Conservation (phyloP, 2,888 invertebrate genomes). For the Lithophane ornitopus region DNA sequence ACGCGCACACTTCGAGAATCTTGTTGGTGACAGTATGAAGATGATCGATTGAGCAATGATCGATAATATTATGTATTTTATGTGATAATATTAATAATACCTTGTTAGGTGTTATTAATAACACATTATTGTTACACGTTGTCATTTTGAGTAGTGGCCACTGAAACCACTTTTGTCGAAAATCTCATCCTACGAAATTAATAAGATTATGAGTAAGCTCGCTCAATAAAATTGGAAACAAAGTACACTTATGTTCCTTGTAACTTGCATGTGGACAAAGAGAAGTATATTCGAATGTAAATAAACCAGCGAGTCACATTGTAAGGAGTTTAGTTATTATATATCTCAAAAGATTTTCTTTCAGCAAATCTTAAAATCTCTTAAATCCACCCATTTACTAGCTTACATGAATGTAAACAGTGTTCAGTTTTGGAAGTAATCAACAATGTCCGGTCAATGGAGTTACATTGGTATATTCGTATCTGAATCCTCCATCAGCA, state of each 20-base stretch:
- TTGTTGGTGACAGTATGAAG: conserved; percentile 25
- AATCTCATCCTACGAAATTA: not conserved
- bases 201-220: not conserved
- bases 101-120: too few species aligned
- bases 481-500: conserved; percentile 36
- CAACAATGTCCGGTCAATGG: conserved; percentile 40
- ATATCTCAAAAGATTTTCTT: not conserved
- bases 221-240: not conserved
- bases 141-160: not conserved
- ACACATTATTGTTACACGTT: too few species aligned
- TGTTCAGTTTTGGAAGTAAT: conserved; percentile 5
- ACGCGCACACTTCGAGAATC: conserved; percentile 46
- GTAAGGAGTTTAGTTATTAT: not conserved
- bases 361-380: not conserved
- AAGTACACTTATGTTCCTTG: not conserved
- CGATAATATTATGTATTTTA: not conserved
- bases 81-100: not conserved
- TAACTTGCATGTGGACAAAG: too few species aligned
- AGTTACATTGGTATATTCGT: conserved; percentile 38
- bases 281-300: not conserved
- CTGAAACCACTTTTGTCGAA: not conserved
- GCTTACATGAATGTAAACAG: not conserved
- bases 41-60: conserved; percentile 12
- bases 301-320: not conserved
- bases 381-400: not conserved